phyloP scores from a whole-genome alignment of 2,797 vertebrate genomes.

The Xyrichtys novacula region DNA sequence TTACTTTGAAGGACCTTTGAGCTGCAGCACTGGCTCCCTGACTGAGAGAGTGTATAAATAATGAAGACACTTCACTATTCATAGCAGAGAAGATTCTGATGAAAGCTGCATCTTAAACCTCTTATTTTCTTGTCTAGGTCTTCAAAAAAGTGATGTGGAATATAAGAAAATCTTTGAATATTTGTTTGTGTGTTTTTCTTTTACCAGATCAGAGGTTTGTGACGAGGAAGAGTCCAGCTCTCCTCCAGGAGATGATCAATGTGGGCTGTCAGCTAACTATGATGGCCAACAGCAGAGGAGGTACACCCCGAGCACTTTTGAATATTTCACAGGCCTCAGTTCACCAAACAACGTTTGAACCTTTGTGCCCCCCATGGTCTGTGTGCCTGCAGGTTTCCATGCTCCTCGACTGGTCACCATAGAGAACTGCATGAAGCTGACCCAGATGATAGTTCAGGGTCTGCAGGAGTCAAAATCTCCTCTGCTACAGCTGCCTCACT shows the following conservation, averaged over 20 bases:
- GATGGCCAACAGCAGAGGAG: slow-evolving; percentile 98
- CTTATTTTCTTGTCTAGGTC: no score
- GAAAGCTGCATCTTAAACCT: no score
- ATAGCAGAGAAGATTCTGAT: no score
- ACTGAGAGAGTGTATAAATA: no score
- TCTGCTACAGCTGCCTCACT: slow-evolving; percentile 95
- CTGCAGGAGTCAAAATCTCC: slow-evolving; percentile 97
- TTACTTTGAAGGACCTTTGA: no score
- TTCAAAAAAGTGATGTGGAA: no score
- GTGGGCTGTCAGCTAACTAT: slow-evolving; percentile 98
- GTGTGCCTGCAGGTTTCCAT: slow-evolving; percentile 84
- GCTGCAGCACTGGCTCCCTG: no score
- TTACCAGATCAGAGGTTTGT: slow-evolving; percentile 95
- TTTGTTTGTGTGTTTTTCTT: slow-evolving; percentile 1
- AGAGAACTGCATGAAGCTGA: slow-evolving; percentile 99
- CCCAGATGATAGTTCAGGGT: slow-evolving; percentile 97
- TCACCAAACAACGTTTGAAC: not conserved
- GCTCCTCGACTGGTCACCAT: slow-evolving; percentile 95
- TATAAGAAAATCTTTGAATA: no score
- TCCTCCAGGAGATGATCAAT: slow-evolving; percentile 99
- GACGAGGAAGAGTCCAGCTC: slow-evolving; percentile 94
- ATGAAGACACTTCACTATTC: no score
- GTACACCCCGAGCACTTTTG: slow-evolving; percentile 71
- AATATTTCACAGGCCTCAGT: no score
- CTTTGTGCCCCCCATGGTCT: not conserved